These are phyloP conservation scores for Cryptomyrus ogoouensis DNA, from an alignment of 2,113 vertebrate genomes.

Conservation along the genomic window DNA sequence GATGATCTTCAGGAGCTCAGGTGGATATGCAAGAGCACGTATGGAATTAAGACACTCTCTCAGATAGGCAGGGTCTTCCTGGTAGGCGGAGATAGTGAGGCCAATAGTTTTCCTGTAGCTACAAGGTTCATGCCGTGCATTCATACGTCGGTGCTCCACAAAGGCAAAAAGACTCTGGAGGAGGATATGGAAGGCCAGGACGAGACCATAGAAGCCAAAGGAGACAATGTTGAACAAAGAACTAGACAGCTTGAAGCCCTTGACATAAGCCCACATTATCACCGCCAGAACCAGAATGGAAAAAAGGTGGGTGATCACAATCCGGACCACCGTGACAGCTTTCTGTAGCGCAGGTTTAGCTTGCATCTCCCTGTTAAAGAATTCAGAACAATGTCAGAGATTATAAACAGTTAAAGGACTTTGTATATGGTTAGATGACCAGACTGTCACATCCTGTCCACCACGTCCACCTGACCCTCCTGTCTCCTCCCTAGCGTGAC, in stretches of 20 bases:
- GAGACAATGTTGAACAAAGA: conserved; percentile 67
- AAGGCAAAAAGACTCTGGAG: conserved; percentile 79
- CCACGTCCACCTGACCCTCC: neutral
- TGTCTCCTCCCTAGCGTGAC: neutral
- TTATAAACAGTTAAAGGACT: neutral
- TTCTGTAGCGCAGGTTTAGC: conserved; percentile 49
- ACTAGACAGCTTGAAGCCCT: conserved; percentile 59
- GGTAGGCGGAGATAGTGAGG: conserved; percentile 80
- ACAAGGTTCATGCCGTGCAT: conserved; percentile 38
- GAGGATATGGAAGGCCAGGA: conserved; percentile 70
- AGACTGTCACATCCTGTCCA: neutral
- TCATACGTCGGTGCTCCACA: conserved; percentile 64
- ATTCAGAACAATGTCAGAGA: conserved; percentile 9
- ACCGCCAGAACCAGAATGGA: conserved; percentile 67
- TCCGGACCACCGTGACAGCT: conserved; percentile 39
- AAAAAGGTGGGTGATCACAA: conserved; percentile 66
- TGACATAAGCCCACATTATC: conserved; percentile 73
- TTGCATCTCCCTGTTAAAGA: conserved; percentile 48
- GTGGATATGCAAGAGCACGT: conserved; percentile 66
- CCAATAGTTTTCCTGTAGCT: conserved; percentile 68
- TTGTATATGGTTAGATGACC: neutral
- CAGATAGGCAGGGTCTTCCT: conserved; percentile 77
- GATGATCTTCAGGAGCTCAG: conserved; percentile 67
- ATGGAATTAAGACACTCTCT: conserved; percentile 74
- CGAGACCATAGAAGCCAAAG: conserved; percentile 81